These are phyloP conservation scores for Sorex maritimensis DNA, from an alignment of 2,797 vertebrate species.

Conservation along the genomic window DNA sequence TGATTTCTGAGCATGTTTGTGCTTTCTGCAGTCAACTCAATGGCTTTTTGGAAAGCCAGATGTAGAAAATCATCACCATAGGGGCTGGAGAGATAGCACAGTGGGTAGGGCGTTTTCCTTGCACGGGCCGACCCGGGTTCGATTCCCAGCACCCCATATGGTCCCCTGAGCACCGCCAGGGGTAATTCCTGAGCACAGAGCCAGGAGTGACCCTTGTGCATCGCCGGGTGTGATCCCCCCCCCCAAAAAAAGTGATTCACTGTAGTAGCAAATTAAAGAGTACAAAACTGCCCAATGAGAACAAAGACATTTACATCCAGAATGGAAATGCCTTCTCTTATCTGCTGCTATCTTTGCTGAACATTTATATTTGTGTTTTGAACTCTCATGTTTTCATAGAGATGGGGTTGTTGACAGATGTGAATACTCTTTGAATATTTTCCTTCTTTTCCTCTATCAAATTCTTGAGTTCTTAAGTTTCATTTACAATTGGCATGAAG, in stretches of 20 bases:
- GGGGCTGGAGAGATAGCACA: neutral
- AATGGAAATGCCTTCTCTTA: neutral
- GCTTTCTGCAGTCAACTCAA: neutral
- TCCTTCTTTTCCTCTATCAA: neutral
- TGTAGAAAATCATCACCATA: neutral
- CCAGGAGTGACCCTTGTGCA: too few relatives aligned
- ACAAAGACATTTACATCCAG: neutral
- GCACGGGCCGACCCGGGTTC: too few relatives aligned
- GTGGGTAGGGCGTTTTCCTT: too few relatives aligned
- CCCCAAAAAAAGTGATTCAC: neutral
- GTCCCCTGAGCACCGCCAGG: too few relatives aligned
- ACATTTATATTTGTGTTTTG: neutral
- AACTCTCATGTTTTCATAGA: neutral
- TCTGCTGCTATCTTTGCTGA: neutral
- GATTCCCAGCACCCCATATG: too few relatives aligned
- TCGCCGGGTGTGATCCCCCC: too few relatives aligned
- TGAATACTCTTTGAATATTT: fast-evolving
- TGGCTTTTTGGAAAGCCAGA: neutral
- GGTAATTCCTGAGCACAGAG: too few relatives aligned
- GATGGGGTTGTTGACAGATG: neutral
- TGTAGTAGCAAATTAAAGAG: neutral
- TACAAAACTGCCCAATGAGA: neutral
- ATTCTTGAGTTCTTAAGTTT: neutral
- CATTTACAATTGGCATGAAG: neutral
- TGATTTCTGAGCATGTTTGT: slow-evolving; percentile 11